A percentile compares a stretch with the other conserved stretches of the same genome.
Conservation (phyloP, 2,888 invertebrate species). For the Campoplex capitator region DNA sequence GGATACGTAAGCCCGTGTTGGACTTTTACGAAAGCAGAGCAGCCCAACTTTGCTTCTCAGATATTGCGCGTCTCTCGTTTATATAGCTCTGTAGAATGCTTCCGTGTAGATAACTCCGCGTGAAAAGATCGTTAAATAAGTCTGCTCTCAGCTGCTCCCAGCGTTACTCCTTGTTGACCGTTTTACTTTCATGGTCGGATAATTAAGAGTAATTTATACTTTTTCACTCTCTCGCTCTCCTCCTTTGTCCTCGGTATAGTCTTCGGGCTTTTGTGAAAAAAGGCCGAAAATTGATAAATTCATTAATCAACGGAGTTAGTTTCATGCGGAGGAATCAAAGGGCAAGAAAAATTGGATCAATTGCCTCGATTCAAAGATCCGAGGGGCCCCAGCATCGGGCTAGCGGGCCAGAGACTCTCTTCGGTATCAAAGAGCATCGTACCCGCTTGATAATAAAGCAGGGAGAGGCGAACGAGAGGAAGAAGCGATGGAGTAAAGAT, state of each 20-base stretch:
- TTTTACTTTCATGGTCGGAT: background rate
- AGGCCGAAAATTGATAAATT: background rate
- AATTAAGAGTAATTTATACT: background rate
- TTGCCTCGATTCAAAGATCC: background rate
- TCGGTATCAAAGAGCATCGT: conserved; percentile 40
- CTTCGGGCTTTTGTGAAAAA: background rate
- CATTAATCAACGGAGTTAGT: background rate
- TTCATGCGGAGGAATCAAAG: background rate
- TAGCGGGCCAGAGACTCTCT: conserved; percentile 4
- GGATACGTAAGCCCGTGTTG: background rate
- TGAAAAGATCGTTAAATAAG: background rate
- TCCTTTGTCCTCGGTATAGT: background rate
- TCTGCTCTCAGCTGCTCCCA: background rate
- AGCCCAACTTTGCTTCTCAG: conserved; percentile 34
- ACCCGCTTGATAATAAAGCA: conserved; percentile 1
- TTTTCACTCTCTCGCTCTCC: background rate
- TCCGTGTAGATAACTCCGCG: background rate
- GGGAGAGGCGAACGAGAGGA: background rate
- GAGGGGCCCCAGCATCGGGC: conserved; percentile 2
- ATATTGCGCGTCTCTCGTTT: conserved; percentile 13
- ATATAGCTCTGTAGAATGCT: background rate
- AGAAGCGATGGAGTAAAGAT: conserved; percentile 33
- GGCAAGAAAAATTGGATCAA: background rate
- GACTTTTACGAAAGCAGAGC: conserved; percentile 16
- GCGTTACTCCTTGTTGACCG: background rate